Conservation (phyloP, 2,797 vertebrate species). For the Acanthurus lineatus region DNA sequence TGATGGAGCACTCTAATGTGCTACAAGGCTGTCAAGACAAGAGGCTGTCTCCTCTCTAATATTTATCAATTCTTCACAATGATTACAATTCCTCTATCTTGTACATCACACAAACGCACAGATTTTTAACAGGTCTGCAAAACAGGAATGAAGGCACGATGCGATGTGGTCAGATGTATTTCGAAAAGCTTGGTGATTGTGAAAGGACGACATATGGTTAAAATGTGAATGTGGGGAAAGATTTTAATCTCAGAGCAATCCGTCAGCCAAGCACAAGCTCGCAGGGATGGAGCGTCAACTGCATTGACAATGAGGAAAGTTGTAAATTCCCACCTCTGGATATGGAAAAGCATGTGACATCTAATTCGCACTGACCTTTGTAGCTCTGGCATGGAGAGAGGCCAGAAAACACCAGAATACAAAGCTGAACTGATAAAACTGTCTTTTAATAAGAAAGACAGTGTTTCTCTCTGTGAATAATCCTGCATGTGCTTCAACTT, state of each 20-base stretch:
- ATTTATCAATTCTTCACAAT: constrained; percentile 73
- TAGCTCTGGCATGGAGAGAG: constrained; percentile 33
- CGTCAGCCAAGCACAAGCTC: constrained; percentile 45
- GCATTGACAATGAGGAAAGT: constrained; percentile 54
- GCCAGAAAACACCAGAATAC: constrained; percentile 30
- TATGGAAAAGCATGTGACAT: constrained; percentile 52
- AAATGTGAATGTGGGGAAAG: constrained; percentile 50
- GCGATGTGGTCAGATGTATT: constrained; percentile 13
- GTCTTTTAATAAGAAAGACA: constrained; percentile 28
- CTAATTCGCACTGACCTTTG: constrained; percentile 63
- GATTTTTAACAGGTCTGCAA: constrained; percentile 45
- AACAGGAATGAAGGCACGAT: constrained; percentile 13
- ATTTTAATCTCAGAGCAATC: constrained; percentile 71
- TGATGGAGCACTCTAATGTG: constrained; percentile 73
- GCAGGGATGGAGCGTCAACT: constrained; percentile 36
- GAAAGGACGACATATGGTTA: constrained; percentile 19
- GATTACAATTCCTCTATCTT: constrained; percentile 64
- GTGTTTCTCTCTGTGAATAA: neutral
- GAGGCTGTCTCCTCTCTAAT: constrained; percentile 70
- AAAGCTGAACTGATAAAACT: constrained; percentile 29
- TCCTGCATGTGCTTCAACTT: neutral
- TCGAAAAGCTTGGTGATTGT: constrained; percentile 13
- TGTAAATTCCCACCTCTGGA: constrained; percentile 44
- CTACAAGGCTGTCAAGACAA: constrained; percentile 67
- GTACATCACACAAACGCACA: constrained; percentile 37